phyloP scores from a whole-genome alignment of 2,113 vertebrate species.

The Tychaedon coryphoeus region DNA sequence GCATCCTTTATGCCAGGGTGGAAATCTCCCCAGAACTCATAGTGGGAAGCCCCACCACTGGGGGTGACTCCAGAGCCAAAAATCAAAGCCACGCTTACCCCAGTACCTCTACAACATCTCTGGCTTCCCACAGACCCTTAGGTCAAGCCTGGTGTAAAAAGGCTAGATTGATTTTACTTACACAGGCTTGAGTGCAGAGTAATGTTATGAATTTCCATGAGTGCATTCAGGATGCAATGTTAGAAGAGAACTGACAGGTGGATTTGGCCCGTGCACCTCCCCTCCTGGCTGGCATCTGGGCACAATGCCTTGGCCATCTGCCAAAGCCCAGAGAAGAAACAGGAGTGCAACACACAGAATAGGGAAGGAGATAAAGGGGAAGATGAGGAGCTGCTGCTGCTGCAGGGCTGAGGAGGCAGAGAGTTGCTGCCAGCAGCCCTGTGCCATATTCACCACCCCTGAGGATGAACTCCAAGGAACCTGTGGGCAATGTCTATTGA shows the following conservation, averaged over 20 bases:
- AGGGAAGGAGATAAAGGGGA: background rate
- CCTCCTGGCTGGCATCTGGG: background rate
- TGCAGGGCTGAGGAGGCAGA: background rate
- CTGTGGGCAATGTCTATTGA: background rate
- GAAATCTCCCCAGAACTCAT: background rate
- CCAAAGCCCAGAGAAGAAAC: background rate
- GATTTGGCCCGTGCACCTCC: background rate
- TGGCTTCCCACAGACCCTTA: rapidly evolving
- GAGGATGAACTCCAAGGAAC: background rate
- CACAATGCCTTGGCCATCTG: background rate
- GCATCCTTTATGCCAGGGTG: rapidly evolving
- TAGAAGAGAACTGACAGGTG: background rate
- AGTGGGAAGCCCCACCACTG: background rate
- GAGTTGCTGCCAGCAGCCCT: background rate
- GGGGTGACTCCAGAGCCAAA: background rate
- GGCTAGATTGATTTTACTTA: background rate
- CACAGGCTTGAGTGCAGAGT: background rate
- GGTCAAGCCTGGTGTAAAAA: background rate
- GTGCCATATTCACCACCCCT: background rate
- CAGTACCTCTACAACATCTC: rapidly evolving
- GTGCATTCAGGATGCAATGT: rapidly evolving
- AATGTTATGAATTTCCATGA: background rate
- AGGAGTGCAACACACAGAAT: background rate
- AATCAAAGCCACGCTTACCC: background rate
- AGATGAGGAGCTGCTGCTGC: background rate